phyloP scores from a whole-genome alignment of 2,888 invertebrate genomes.

The Papilio protenor region DNA sequence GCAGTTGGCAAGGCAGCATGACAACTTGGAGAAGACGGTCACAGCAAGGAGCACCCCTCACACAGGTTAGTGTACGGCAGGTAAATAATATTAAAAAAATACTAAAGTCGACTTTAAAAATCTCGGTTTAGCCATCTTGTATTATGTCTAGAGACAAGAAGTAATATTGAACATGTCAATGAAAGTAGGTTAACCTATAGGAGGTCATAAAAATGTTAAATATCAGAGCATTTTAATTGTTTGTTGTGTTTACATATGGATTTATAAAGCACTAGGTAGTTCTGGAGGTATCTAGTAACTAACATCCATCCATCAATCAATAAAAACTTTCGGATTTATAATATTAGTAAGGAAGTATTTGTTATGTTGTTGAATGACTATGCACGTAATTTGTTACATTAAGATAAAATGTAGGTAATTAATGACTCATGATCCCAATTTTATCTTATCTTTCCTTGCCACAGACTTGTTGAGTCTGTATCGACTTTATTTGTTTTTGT shows the following conservation, averaged over 20 bases:
- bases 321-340: too few species aligned
- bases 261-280: neutral
- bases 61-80: conserved; percentile 66
- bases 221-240: neutral
- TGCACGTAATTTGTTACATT: neutral
- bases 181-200: neutral
- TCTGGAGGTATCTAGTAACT: too few species aligned
- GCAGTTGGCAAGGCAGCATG: conserved; percentile 98
- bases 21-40: conserved; percentile 96
- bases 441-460: neutral
- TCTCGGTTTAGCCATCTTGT: too few species aligned
- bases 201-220: neutral
- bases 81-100: neutral
- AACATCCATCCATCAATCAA: too few species aligned
- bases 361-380: neutral
- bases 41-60: conserved; percentile 84
- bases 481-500: neutral
- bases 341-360: neutral
- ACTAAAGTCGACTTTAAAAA: too few species aligned
- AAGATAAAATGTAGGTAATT: conserved; percentile 1
- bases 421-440: neutral
- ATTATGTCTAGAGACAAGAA: too few species aligned
- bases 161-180: neutral
- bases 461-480: neutral
- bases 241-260: neutral